Evolutionary conservation across 2,113 vertebrate genomes (phyloP), one percentile per base, ranked within the genome.

Genomic region (Anseranas semipalmata): DNA sequence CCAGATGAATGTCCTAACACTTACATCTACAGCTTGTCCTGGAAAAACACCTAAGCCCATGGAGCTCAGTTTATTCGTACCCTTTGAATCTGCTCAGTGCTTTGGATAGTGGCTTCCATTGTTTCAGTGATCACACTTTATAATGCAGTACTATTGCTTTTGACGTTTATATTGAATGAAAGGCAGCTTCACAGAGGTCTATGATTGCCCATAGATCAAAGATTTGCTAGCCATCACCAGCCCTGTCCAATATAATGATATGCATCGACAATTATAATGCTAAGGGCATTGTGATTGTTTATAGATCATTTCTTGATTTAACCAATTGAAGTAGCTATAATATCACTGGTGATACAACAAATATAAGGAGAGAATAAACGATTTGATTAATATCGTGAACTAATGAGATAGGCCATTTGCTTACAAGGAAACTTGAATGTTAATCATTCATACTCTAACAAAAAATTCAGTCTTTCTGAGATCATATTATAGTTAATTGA

Each of bases 391-490:
- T 97, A 94, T 86, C 88, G 39, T 76, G 93, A 96, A 72, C 93
- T 97, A 95, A 96, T 85, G 78, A 96, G 97, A 87, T 73, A 90
- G 93, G 60, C 92, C 89, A 73, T 98, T 98, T 97, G 65, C 94
- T 97, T 96, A 90, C 96, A 97, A 96, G 93, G 95, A 88, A 97
- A 96, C 89, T 93, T 96, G 95, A 97, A 98, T 96, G 97, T 97
- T 94, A 97, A 94, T 97, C 78, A 22, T 97, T 97, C 96, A 65
- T 92, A 94, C 89, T 97, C 89, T 79, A 96, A 96, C 59, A 83
- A 85, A 86, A 91, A 52, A 52, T 22, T 89, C 96, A 95, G 85
- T 92, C 95, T 95, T 94, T 95, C 76, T 89, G 90, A 95, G 93
- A 94, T 96, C 76, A 63, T 96, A 92, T 98, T 97, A 95, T 41